Conservation (phyloP, 92 coral and sea anemone species). For the Umimayanthus kanabou region DNA sequence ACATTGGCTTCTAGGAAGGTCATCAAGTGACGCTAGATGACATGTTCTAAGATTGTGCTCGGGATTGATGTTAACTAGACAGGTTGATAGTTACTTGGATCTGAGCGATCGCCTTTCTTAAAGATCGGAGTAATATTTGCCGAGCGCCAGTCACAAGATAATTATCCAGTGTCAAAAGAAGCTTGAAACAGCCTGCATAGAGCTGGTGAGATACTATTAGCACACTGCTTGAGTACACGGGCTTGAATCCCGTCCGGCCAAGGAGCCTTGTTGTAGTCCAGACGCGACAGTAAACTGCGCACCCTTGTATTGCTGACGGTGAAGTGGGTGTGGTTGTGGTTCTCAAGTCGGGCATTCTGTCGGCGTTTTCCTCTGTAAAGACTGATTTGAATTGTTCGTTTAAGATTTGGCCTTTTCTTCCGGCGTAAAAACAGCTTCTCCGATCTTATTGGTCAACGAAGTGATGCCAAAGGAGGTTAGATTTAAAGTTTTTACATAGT, state of each 20-base stretch:
- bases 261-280: slow-evolving; percentile 1
- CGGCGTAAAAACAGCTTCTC: not conserved
- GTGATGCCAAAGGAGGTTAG: slow-evolving; percentile 30
- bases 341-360: slow-evolving; percentile 12
- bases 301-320: not conserved
- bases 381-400: slow-evolving; percentile 21
- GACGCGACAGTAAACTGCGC: not conserved
- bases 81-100: slow-evolving; percentile 13
- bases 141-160: slow-evolving; percentile 17
- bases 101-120: slow-evolving; percentile 10
- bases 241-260: slow-evolving; percentile 4
- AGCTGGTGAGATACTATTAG: not conserved
- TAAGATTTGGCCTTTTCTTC: slow-evolving; percentile 21
- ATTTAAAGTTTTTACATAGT: slow-evolving; percentile 13
- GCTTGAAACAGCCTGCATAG: slow-evolving; percentile 17
- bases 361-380: slow-evolving; percentile 18
- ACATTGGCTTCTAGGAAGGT: not conserved
- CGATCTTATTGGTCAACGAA: not conserved
- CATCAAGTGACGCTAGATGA: slow-evolving; percentile 10
- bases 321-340: not conserved
- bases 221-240: slow-evolving; percentile 5
- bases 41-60: slow-evolving; percentile 4
- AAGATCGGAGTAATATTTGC: slow-evolving; percentile 13
- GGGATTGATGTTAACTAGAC: slow-evolving; percentile 14
- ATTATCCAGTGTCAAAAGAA: not conserved